Conservation (phyloP, 2,797 vertebrate genomes). For the Philypnodon macrostomus region DNA sequence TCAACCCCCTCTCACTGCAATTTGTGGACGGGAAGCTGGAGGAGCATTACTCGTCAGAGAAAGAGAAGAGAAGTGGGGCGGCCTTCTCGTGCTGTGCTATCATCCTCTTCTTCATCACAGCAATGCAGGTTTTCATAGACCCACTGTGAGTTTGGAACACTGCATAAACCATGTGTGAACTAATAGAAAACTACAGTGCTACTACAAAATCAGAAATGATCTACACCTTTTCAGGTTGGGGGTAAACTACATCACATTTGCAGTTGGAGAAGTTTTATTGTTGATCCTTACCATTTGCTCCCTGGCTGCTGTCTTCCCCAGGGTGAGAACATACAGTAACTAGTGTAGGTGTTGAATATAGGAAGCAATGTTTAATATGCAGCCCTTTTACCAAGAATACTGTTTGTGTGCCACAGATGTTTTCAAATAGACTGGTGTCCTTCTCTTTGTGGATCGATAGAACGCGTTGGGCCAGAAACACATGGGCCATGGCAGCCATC, state of each 20-base stretch:
- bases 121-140: constrained; percentile 88
- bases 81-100: constrained; percentile 91
- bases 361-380: background rate
- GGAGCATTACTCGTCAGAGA: constrained; percentile 87
- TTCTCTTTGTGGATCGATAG: constrained; percentile 96
- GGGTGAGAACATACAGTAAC: constrained; percentile 69
- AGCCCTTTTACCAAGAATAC: too few relatives aligned
- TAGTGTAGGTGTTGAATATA: background rate
- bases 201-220: too few relatives aligned
- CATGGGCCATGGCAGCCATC: constrained; percentile 93
- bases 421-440: constrained; percentile 86
- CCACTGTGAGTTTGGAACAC: constrained; percentile 77
- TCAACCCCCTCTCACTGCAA: constrained; percentile 79
- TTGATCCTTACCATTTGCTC: constrained; percentile 89
- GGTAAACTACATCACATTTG: constrained; percentile 90
- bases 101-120: constrained; percentile 84
- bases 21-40: constrained; percentile 87
- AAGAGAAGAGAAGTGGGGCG: constrained; percentile 88
- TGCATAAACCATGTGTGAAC: background rate
- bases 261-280: constrained; percentile 85
- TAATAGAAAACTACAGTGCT: background rate
- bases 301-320: constrained; percentile 87
- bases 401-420: constrained; percentile 74
- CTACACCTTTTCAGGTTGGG: constrained; percentile 83
- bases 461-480: constrained; percentile 94